Evolutionary conservation across 2,797 vertebrate species (phyloP).

Genomic region (Epinephelus coioides): DNA sequence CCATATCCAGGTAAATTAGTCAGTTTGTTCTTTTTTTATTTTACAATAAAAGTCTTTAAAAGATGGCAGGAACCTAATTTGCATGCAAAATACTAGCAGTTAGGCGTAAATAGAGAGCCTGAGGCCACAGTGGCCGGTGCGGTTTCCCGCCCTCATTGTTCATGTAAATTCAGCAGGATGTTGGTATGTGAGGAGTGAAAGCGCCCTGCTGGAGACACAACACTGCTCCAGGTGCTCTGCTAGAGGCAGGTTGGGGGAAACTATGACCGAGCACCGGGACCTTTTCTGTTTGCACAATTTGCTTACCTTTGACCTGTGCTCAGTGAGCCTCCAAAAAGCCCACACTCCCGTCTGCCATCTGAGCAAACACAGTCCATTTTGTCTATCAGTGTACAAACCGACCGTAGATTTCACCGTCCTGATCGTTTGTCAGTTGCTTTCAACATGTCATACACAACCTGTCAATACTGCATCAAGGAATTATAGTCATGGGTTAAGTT

Average conservation of each 20-base stretch:
- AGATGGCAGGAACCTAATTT: slow-evolving; percentile 17
- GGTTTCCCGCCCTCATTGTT: slow-evolving; percentile 58
- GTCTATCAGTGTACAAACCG: slow-evolving; percentile 33
- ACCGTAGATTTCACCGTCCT: background rate
- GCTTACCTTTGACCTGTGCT: slow-evolving; percentile 64
- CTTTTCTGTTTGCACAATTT: slow-evolving; percentile 74
- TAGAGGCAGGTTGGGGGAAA: slow-evolving; percentile 37
- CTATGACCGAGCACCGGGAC: slow-evolving; percentile 15
- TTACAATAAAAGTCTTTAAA: background rate
- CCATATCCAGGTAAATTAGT: slow-evolving; percentile 92
- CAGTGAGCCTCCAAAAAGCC: slow-evolving; percentile 42
- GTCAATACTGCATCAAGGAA: background rate
- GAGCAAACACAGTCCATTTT: slow-evolving; percentile 50
- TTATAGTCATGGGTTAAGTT: background rate
- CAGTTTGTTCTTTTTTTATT: accelerated
- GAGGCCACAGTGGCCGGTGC: slow-evolving; percentile 6
- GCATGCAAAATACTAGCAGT: slow-evolving; percentile 24
- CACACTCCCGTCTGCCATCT: slow-evolving; percentile 52
- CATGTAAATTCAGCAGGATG: slow-evolving; percentile 74
- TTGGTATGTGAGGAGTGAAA: slow-evolving; percentile 63
- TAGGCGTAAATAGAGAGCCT: slow-evolving; percentile 9
- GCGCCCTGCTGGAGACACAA: slow-evolving; percentile 31
- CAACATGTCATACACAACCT: background rate
- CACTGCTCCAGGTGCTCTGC: slow-evolving; percentile 55
- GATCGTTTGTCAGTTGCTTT: background rate